Base-by-base conservation (phyloP, 2,888 invertebrate genomes). In the Diaphora mendica region DNA sequence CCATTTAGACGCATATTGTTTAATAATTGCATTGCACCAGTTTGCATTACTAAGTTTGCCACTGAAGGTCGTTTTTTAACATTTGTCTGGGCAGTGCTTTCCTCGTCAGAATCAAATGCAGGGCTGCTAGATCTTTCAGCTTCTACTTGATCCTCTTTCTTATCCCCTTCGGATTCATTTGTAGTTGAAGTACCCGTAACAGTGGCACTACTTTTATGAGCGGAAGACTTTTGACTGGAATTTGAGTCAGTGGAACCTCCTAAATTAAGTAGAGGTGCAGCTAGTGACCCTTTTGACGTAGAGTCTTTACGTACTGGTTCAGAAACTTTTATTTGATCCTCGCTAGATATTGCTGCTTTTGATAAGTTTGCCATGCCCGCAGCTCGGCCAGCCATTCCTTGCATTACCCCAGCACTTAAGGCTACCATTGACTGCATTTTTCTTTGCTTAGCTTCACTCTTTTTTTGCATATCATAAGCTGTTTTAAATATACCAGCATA, bases 401-500 rank as follows among this genome's bases (percentile, higher is more conserved):
- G 97, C 98, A 98, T 98, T 0, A 98, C 98, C 0, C 98, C 98
- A 0, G 98, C 98, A 88, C 98, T 98, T 77, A 98, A 92, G 0
- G 98, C 98, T 17, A 99, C 98, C 98, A 99, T 98, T 13, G 98
- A 98, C 86, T 99, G 98, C 98, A 99, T 98, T 93, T 99, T 99
- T 48, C 98, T 97, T 89, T 99, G 99, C 86, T 99, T 99, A 0
- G 98, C 99, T 93, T 99, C 99, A 85, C 99, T 99, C 90, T 99
- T 99, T 91, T 98, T 98, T 91, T 99, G 99, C 98, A 99, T 98
- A 85, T 99, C 98, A 89, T 99, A 98, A 11, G 99, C 99, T 62
- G 99, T 99, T 91, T 98, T 98, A 92, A 99, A 99, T 87, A 99
- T 99, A 17, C 99, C 99, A 68, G 98, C 99, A 91, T 99, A 99